Conservation (phyloP, 2,888 invertebrate genomes). For the Pandemis corylana region DNA sequence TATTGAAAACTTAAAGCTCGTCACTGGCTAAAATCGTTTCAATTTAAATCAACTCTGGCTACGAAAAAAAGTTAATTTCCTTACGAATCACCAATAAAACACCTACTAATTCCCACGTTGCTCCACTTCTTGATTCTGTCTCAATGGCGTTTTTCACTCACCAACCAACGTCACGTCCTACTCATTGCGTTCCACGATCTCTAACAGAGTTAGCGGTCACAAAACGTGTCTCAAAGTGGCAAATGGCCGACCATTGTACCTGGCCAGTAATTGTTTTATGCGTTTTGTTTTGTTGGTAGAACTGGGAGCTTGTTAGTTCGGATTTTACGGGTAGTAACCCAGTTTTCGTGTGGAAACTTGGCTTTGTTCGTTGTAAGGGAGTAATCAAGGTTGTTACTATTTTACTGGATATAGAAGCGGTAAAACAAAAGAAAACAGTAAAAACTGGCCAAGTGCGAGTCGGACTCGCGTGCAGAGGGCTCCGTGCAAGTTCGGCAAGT, state of each 20-base stretch:
- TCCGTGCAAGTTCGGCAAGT: too few relatives aligned
- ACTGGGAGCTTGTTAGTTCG: constrained; percentile 30
- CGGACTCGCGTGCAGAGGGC: too few relatives aligned
- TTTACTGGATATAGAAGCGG: not conserved
- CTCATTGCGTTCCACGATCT: constrained; percentile 9
- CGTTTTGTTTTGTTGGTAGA: constrained; percentile 31
- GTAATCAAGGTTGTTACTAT: not conserved
- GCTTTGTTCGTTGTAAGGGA: not conserved
- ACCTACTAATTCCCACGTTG: not conserved
- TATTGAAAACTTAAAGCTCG: too few relatives aligned
- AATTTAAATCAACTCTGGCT: too few relatives aligned
- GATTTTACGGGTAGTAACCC: constrained; percentile 26
- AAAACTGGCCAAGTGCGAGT: too few relatives aligned
- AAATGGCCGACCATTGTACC: constrained; percentile 38
- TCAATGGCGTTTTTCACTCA: constrained; percentile 22
- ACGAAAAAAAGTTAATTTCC: not conserved
- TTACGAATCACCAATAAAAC: not conserved
- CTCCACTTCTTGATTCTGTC: constrained; percentile 3
- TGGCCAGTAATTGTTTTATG: constrained; percentile 39
- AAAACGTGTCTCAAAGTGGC: constrained; percentile 31
- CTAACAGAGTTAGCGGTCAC: constrained; percentile 35
- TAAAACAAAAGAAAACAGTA: too few relatives aligned
- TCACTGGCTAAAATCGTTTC: too few relatives aligned
- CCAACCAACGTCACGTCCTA: constrained; percentile 32
- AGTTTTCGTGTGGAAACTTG: constrained; percentile 17